Conservation (phyloP, 2,113 vertebrate genomes). For the Scartelaos histophorus region DNA sequence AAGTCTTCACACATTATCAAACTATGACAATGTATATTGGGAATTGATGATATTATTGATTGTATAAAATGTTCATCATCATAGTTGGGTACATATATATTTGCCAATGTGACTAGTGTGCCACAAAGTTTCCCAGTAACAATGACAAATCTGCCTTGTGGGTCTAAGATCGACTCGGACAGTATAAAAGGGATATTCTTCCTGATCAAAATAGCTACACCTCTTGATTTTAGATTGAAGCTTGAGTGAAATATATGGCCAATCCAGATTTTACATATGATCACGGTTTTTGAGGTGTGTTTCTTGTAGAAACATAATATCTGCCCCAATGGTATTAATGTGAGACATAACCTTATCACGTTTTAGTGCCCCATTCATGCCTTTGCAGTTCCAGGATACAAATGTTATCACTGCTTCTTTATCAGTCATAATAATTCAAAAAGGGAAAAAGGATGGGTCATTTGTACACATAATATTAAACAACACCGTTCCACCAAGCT, state of each 20-base stretch:
- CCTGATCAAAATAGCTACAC: background rate
- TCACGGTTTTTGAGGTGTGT: background rate
- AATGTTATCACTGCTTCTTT: background rate
- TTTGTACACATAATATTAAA: background rate
- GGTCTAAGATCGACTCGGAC: background rate
- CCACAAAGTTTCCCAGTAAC: background rate
- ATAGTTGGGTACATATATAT: background rate
- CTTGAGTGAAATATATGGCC: background rate
- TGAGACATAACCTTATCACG: background rate
- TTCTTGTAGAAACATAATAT: background rate
- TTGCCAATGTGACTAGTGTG: background rate
- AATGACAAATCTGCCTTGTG: background rate
- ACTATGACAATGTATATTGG: background rate
- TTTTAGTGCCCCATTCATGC: background rate
- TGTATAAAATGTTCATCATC: background rate
- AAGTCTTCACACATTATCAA: background rate
- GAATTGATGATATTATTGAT: background rate
- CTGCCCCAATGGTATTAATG: background rate
- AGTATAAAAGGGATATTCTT: background rate
- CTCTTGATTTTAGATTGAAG: background rate
- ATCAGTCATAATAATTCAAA: background rate
- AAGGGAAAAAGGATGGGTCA: background rate
- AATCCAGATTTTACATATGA: background rate
- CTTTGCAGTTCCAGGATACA: background rate
- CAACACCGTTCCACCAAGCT: background rate